These are phyloP conservation scores for Allacma fusca DNA, from an alignment of 2,888 invertebrate genomes.

Conservation along the genomic window DNA sequence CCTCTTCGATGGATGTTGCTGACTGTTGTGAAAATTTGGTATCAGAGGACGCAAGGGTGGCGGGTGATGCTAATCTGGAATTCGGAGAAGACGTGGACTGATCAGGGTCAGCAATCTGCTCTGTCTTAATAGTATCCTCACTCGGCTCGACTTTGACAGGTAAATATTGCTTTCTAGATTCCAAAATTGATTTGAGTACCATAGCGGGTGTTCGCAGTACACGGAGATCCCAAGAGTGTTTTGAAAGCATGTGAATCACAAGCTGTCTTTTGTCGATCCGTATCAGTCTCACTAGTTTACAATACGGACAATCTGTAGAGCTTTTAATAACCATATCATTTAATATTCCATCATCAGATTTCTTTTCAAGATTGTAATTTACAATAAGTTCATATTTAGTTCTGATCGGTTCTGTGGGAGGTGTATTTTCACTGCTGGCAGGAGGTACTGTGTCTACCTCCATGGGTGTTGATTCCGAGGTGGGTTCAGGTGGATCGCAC, in stretches of 20 bases:
- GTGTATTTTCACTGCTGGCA: not conserved
- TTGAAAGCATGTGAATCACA: constrained; percentile 78
- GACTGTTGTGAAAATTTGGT: too few species aligned
- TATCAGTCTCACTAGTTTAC: constrained; percentile 84
- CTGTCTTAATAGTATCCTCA: not conserved
- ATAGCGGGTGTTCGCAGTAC: constrained; percentile 34
- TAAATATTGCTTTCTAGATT: constrained; percentile 11
- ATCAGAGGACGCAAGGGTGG: not conserved
- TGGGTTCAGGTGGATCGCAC: not conserved
- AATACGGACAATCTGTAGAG: constrained; percentile 74
- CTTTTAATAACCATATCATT: constrained; percentile 54
- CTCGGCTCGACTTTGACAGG: not conserved
- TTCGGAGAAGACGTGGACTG: not conserved
- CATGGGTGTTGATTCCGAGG: not conserved
- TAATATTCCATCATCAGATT: constrained; percentile 38
- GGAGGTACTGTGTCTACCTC: not conserved
- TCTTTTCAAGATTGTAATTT: constrained; percentile 33
- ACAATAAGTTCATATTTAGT: constrained; percentile 36
- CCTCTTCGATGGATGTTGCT: too few species aligned
- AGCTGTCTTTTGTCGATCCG: constrained; percentile 84
- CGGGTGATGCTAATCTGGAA: not conserved
- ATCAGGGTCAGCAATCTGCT: not conserved
- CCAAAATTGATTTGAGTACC: constrained; percentile 20
- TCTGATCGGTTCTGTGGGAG: not conserved
- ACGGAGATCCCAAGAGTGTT: constrained; percentile 72